Conservation (phyloP, 1,140 invertebrate species). For the Megathymus violae region DNA sequence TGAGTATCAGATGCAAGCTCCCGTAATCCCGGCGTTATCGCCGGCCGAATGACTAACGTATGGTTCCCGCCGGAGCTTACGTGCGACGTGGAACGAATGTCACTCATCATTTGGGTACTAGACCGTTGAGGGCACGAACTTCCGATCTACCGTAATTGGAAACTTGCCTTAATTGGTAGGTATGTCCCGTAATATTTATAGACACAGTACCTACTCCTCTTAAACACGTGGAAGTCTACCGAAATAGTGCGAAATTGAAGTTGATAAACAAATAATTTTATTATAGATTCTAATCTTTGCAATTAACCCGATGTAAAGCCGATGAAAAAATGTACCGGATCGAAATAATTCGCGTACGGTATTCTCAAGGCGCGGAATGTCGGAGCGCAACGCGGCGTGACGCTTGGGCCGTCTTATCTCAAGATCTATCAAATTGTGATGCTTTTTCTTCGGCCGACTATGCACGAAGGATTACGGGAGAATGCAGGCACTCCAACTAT, state of each 20-base stretch:
- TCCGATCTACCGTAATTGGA: not conserved
- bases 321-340: slow-evolving; percentile 54
- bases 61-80: slow-evolving; percentile 24
- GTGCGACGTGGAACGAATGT: slow-evolving; percentile 24
- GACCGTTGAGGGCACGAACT: slow-evolving; percentile 10
- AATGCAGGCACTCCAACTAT: slow-evolving; percentile 40
- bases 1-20: slow-evolving; percentile 21
- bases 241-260: slow-evolving; percentile 14
- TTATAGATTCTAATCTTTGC: slow-evolving; percentile 55
- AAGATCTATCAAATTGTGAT: slow-evolving; percentile 60
- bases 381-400: slow-evolving; percentile 50
- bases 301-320: slow-evolving; percentile 58
- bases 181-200: not conserved
- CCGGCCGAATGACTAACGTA: slow-evolving; percentile 33
- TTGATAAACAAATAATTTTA: slow-evolving; percentile 63
- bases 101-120: slow-evolving; percentile 30
- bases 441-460: slow-evolving; percentile 55
- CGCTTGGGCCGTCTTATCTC: slow-evolving; percentile 49
- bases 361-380: slow-evolving; percentile 56
- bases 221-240: not conserved
- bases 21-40: slow-evolving; percentile 35
- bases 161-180: not conserved
- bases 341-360: slow-evolving; percentile 56
- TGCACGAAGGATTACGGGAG: slow-evolving; percentile 53
- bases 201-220: not conserved